A percentile compares a stretch with the other conserved stretches of the same genome.
phyloP scores from a whole-genome alignment of 2,797 vertebrate genomes.

The Calcarius lapponicus region DNA sequence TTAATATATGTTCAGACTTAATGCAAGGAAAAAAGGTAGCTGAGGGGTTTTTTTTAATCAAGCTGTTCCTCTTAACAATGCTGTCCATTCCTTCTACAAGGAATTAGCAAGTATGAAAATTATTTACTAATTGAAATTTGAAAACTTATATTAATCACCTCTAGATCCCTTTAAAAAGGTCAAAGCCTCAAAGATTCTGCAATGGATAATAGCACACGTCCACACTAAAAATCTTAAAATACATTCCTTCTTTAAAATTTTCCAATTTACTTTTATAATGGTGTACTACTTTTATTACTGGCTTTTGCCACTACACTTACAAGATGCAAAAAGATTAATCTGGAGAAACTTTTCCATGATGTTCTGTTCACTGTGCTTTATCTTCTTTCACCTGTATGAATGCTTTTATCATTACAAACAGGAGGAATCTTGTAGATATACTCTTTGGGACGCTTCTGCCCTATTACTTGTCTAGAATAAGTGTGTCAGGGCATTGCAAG shows the following conservation, averaged over 20 bases:
- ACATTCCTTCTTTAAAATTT: background rate
- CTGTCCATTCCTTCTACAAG: background rate
- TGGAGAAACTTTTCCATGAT: background rate
- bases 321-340: background rate
- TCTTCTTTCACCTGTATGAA: background rate
- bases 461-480: background rate
- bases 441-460: background rate
- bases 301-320: background rate
- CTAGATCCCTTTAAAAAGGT: background rate
- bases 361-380: background rate
- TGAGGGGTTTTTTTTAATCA: background rate
- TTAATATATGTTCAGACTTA: background rate
- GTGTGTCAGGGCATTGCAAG: slow-evolving; percentile 20
- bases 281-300: slow-evolving; percentile 9
- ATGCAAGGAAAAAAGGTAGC: background rate
- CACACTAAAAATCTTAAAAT: background rate
- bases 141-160: background rate
- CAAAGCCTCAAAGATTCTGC: background rate
- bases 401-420: background rate
- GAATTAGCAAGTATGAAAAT: slow-evolving; percentile 37
- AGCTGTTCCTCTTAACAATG: background rate
- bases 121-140: slow-evolving; percentile 13
- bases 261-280: background rate
- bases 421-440: background rate
- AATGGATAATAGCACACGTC: background rate